Evolutionary conservation across 2,113 vertebrate species (phyloP).

Genomic region (Heterochromis multidens): DNA sequence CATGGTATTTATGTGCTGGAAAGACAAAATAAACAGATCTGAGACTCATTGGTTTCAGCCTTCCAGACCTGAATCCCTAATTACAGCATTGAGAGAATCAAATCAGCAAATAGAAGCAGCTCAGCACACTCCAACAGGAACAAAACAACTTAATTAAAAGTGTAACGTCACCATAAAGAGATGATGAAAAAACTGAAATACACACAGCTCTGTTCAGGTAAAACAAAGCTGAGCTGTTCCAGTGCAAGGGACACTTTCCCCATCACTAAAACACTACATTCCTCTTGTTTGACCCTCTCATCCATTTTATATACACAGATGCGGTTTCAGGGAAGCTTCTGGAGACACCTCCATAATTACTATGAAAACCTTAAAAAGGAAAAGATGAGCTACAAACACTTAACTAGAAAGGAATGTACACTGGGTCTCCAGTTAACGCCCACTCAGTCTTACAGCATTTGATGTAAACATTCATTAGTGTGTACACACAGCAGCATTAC

Average conservation of each 20-base stretch:
- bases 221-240: neutral
- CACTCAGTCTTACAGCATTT: slow-evolving; percentile 40
- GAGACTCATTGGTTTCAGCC: neutral
- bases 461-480: slow-evolving; percentile 61
- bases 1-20: neutral
- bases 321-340: slow-evolving; percentile 34
- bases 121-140: neutral
- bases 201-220: neutral
- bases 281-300: slow-evolving; percentile 28
- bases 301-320: slow-evolving; percentile 23
- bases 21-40: neutral
- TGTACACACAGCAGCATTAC: neutral
- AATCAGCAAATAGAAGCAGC: neutral
- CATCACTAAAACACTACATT: neutral
- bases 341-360: slow-evolving; percentile 50
- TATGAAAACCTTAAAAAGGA: slow-evolving; percentile 17
- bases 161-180: neutral
- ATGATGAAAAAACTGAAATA: neutral
- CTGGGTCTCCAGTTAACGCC: slow-evolving; percentile 31
- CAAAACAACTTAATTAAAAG: neutral
- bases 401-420: slow-evolving; percentile 24
- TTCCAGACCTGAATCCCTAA: neutral
- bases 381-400: slow-evolving; percentile 40
- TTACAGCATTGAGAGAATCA: neutral
- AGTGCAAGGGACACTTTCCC: neutral